Base-by-base conservation (phyloP, 92 coral and sea anemone species). In the Galaxea fascicularis region DNA sequence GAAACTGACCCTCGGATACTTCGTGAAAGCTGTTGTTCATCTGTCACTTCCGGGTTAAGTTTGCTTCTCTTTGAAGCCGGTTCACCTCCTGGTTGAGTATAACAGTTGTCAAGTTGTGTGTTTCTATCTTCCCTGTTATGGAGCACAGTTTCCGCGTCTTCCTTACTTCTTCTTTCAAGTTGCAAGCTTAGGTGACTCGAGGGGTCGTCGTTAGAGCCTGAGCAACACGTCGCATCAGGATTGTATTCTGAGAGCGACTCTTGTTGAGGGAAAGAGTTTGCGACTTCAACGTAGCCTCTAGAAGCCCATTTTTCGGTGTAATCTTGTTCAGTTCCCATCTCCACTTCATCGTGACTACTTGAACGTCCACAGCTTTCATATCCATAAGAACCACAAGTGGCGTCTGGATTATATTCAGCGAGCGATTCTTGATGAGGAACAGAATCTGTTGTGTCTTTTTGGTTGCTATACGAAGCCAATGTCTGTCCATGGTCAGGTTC, bases 181-280 rank as follows among this genome's bases (percentile, higher is more conserved):
- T 54, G 79, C 17, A 24, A 29, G 27, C 47, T 74, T 10, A 65
- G 53, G 0, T 74, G 26, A 35, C 71, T 28, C 17, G 44, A 35
- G 82, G 53, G 59, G 3, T 76, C 80, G n/a, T 65, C 26, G 26
- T 65, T 14, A 35, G 22, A 35, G 0, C 68, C 27, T 15, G 70
- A 70, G 10, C 86, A 68, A 82, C 77, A 82, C 35, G 46, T 58
- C 25, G 78, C 78, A 12, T 82, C 59, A n/a, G 77, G 69, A 15
- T 58, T 71, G 57, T 56, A 82, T n/a, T 82, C 77, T 18, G 84
- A 46, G 14, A 51, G 24, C 11, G 85, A 80, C 31, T 67, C 66
- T 39, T 80, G 85, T 3, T 69, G n/a, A 3, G 85, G 39, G 13
- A 35, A 0, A 39, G 47, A 27, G 8, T 52, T 26, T 24, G 31